These are phyloP conservation scores for Sympetrum striolatum DNA, from an alignment of 2,888 invertebrate species.

Conservation along the genomic window DNA sequence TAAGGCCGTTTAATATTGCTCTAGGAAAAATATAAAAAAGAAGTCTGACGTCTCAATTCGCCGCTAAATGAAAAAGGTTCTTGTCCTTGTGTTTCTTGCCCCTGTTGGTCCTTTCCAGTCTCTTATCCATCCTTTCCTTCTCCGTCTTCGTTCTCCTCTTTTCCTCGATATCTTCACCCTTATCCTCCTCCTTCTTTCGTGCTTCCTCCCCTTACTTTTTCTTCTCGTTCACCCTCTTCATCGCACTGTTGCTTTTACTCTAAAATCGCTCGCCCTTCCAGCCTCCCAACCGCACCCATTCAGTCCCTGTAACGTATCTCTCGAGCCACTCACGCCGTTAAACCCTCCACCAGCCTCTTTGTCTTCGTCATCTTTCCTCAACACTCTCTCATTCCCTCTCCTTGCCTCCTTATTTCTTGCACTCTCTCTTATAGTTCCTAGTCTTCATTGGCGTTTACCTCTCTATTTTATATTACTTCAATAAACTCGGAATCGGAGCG, in stretches of 20 bases:
- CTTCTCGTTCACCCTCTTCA: background rate
- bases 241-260: background rate
- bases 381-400: too few species aligned
- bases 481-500: too few species aligned
- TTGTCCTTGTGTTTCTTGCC: background rate
- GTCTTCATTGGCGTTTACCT: background rate
- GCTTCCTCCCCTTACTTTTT: background rate
- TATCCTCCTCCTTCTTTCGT: background rate
- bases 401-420: background rate
- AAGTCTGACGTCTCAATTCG: too few species aligned
- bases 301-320: background rate
- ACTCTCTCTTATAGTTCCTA: background rate
- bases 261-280: background rate
- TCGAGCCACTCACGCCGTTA: background rate
- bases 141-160: background rate
- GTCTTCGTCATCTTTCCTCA: too few species aligned
- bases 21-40: too few species aligned
- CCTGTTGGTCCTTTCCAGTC: background rate
- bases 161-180: background rate
- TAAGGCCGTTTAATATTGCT: too few species aligned
- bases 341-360: background rate
- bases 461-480: background rate
- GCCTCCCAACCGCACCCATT: background rate
- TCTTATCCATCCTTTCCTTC: background rate
- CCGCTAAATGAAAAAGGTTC: too few species aligned